Base-by-base conservation (phyloP, 1,140 invertebrate species). In the Microplitis mediator region DNA sequence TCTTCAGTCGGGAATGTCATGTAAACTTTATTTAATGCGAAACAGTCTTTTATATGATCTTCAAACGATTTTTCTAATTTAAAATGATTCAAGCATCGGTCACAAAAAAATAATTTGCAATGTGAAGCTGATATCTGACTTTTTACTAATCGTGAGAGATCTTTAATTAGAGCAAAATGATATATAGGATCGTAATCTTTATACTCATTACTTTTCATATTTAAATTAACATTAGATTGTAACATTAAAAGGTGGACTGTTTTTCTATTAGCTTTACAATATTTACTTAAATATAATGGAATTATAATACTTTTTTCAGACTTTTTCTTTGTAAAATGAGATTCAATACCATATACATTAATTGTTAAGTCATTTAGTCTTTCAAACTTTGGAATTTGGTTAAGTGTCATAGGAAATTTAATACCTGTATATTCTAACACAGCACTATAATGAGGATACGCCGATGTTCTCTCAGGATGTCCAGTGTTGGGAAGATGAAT, bases 31-130 rank as follows among this genome's bases (percentile, higher is more conserved):
- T 69, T 69, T 6, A 69, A n/a, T 13, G 5, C 9, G n/a, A 6
- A 32, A 23, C 68, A 69, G 52, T 69, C 68, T 23, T 13, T 13
- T 32, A 14, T 23, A 32, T 69, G 68, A 32, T 69, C 60, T 6
- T 60, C 34, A 36, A 11, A 61, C 60, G 68, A 14, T 6, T 31
- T 45, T 39, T 60, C 11, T 5, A 5, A 13, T 61, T n/a, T 13
- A 31, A 69, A 69, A 60, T 60, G 56, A 31, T 32, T 52, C 6
- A 69, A 39, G n/a, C 68, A 56, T 32, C 68, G 34, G 36, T 69
- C 54, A 36, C 68, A 69, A 11, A 69, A 23, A 14, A 36, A 69
- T 60, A 16, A 1, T 14, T 6, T 45, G 50, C n/a, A 0, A 4
- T 69, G 3, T 2, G 4, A 9, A 13, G 6, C n/a, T 14, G 6